Base-by-base conservation (phyloP, 2,113 vertebrate species). In the Geothlypis trichas region DNA sequence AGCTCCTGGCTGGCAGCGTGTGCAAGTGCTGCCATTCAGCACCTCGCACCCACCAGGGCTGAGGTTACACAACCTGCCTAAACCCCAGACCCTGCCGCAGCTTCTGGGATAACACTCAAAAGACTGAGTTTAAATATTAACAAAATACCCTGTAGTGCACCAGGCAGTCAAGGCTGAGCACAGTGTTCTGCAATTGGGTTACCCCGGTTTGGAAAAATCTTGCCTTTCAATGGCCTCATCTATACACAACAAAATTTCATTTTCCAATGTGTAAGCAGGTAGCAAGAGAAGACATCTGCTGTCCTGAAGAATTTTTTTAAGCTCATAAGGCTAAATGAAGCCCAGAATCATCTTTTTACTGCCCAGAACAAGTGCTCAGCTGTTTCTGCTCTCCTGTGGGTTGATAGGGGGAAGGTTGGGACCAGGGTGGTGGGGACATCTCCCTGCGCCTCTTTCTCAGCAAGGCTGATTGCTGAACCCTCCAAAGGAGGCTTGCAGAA, bases 41-140 rank as follows among this genome's bases (percentile, higher is more conserved):
- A 46, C 35, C 75, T 42, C 24, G 2, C 13, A 31, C 15, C 39
- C 39, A 28, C 17, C 30, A n/a, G 15, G 21, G 49, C 3, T 46
- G 44, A 10, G 44, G 23, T 87, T 82, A 65, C 52, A 41, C n/a
- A 87, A 27, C 19, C 44, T 31, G 6, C 69, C 35, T 39, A 35
- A 72, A 79, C 23, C 59, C 63, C 52, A 63, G 59, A 26, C 10
- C 39, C 15, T 62, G 55, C 55, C 63, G 58, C 2, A 0, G 31
- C 72, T 86, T 54, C 77, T 80, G 46, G 58, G 71, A 39, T 46
- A 85, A 86, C 57, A 89, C 65, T 93, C 75, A 67, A 63, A 77
- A 88, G 71, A 41, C 27, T 2, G 17, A 79, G 94, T 49, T 97
- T 95, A 96, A 94, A 92, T 63, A 96, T 97, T 97, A 96, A 96